phyloP scores from a whole-genome alignment of 2,113 vertebrate species.

The Hydrolagus affinis region DNA sequence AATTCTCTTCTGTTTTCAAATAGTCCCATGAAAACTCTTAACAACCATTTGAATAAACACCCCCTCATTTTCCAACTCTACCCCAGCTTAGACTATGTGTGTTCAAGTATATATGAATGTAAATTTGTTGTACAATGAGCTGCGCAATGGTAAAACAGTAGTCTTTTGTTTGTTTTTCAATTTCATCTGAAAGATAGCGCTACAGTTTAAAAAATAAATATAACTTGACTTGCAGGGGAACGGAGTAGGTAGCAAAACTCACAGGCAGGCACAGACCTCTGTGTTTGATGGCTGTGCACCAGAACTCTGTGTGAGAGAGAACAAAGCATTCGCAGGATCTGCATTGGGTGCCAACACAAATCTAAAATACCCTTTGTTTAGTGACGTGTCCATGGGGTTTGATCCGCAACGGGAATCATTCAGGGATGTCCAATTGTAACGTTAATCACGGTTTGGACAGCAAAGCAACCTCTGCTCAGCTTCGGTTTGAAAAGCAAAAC shows the following conservation, averaged over 20 bases:
- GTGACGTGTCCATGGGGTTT: neutral
- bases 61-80: too few relatives aligned
- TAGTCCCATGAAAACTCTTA: too few relatives aligned
- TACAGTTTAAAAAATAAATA: neutral
- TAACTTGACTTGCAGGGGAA: neutral
- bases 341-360: neutral
- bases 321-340: neutral
- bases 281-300: neutral
- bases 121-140: neutral
- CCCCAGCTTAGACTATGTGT: too few relatives aligned
- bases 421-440: neutral
- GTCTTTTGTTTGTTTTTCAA: too few relatives aligned
- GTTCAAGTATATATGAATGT: too few relatives aligned
- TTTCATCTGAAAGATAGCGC: neutral
- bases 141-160: neutral
- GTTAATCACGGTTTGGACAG: neutral
- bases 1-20: too few relatives aligned
- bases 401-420: slow-evolving; percentile 3
- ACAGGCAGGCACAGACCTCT: neutral
- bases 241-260: neutral
- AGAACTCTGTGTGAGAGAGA: neutral
- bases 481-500: too few relatives aligned
- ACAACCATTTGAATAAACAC: too few relatives aligned
- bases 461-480: neutral
- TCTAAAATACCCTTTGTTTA: neutral